Conservation (phyloP, 2,888 invertebrate genomes). For the Camponotus fellah region DNA sequence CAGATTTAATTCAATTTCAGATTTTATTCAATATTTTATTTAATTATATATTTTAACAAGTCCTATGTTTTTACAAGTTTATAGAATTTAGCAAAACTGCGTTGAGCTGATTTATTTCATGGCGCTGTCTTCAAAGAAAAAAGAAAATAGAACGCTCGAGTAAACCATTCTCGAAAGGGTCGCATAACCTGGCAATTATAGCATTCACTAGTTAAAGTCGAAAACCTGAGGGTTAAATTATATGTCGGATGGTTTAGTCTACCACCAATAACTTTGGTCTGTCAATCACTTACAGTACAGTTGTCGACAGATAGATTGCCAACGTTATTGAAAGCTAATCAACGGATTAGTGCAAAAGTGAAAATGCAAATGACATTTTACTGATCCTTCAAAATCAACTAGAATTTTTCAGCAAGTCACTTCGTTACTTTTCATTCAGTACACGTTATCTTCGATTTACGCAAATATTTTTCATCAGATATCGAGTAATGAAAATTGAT, state of each 20-base stretch:
- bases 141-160: slow-evolving; percentile 48
- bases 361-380: slow-evolving; percentile 12
- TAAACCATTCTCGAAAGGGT: slow-evolving; percentile 54
- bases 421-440: slow-evolving; percentile 20
- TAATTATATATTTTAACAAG: not conserved
- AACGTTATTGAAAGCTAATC: slow-evolving; percentile 78
- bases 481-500: slow-evolving; percentile 49
- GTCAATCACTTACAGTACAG: slow-evolving; percentile 72
- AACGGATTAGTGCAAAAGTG: slow-evolving; percentile 74
- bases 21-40: not conserved
- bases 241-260: slow-evolving; percentile 63
- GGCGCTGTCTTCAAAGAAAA: not conserved
- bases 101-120: not conserved
- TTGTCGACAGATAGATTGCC: slow-evolving; percentile 78
- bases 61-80: not conserved
- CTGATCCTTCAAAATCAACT: not conserved
- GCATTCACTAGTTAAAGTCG: slow-evolving; percentile 62
- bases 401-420: slow-evolving; percentile 20
- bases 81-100: not conserved
- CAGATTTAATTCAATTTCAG: not conserved
- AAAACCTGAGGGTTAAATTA: slow-evolving; percentile 66
- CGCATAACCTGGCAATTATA: slow-evolving; percentile 69
- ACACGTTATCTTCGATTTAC: slow-evolving; percentile 39
- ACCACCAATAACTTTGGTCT: slow-evolving; percentile 61
- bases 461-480: not conserved